These are phyloP conservation scores for Melanotaenia parkinsoni DNA, from an alignment of 2,797 vertebrate genomes.

Conservation along the genomic window DNA sequence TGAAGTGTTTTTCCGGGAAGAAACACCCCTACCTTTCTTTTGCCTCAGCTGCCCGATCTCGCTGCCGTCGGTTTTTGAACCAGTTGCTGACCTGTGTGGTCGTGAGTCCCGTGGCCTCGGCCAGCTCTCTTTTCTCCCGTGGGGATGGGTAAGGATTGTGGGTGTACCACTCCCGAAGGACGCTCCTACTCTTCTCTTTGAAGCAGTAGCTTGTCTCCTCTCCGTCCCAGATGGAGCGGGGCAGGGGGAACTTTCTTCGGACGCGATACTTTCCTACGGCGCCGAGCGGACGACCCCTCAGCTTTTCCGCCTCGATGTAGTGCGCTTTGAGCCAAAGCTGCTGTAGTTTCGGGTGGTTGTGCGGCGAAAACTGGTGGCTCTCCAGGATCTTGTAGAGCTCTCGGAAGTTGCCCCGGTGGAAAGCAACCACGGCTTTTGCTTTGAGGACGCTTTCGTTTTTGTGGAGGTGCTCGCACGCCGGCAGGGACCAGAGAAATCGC, in stretches of 20 bases:
- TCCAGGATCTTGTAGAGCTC: constrained; percentile 96
- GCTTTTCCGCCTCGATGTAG: constrained; percentile 95
- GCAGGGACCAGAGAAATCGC: constrained; percentile 97
- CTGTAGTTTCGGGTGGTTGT: constrained; percentile 95
- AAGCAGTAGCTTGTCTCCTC: constrained; percentile 98
- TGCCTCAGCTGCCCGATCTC: constrained; percentile 92
- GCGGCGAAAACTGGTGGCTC: constrained; percentile 94
- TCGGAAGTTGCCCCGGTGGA: constrained; percentile 93
- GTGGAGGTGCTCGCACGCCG: constrained; percentile 96
- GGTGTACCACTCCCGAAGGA: constrained; percentile 94
- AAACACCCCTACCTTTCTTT: constrained; percentile 84
- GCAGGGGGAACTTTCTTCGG: constrained; percentile 93
- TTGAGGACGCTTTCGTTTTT: constrained; percentile 97
- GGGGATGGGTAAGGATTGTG: constrained; percentile 90
- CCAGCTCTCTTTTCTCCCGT: constrained; percentile 90
- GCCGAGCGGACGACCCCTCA: constrained; percentile 91
- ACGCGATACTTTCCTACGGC: constrained; percentile 96
- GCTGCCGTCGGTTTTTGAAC: constrained; percentile 94
- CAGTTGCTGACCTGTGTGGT: constrained; percentile 95
- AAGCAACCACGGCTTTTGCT: constrained; percentile 95
- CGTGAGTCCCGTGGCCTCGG: constrained; percentile 87
- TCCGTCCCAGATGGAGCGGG: constrained; percentile 95
- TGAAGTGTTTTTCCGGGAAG: background rate
- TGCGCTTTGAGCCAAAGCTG: constrained; percentile 96
- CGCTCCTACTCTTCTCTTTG: constrained; percentile 95